Base-by-base conservation (phyloP, 92 coral and sea anemone genomes). In the Siderastrea siderea region DNA sequence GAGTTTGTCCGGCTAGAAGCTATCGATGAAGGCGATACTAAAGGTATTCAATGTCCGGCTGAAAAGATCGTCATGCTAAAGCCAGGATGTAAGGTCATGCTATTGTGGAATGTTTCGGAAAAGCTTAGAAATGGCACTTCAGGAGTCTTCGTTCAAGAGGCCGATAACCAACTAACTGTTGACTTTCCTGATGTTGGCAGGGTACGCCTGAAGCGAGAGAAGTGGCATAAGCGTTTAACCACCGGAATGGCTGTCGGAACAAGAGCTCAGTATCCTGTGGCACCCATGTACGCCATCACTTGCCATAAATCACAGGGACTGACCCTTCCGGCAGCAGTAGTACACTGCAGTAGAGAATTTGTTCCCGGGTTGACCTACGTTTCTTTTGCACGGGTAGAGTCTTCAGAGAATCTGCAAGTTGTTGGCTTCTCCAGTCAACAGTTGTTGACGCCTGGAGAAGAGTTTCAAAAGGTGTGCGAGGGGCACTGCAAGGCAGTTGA, bases 251-350 rank as follows among this genome's bases (percentile, higher is more conserved):
- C 74, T 3, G 49, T 83, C 11, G 92, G 92, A 15, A 57, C 78
- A 6, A 38, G 19, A n/a, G 10, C 2, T 6, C 92, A 89, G 58
- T 84, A 78, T 73, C 92, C 89, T 14, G 38, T 89, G 46, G 71
- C 74, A 15, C 62, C 53, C 3, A 38, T 77, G 16, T 89, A 89
- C 69, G 92, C 78, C 7, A 55, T 89, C 14, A 89, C 92, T 1
- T 84, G 89, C 61, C 92, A 89, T 63, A 84, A 77, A 12, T 26
- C 75, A 1, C 80, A 83, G 60, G 88, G 63, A 43, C 83, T 85
- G 53, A 73, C 70, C 14, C 75, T 57, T 14, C 75, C 84, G 5
- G 60, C 84, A 17, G 84, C 87, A 26, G 65, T 73, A 2, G 67
- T 83, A 60, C 87, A 85, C 69, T 85, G 84, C 53, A 43, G 49